Base-by-base conservation (phyloP, 92 coral and sea anemone genomes). In the Porites divaricata region DNA sequence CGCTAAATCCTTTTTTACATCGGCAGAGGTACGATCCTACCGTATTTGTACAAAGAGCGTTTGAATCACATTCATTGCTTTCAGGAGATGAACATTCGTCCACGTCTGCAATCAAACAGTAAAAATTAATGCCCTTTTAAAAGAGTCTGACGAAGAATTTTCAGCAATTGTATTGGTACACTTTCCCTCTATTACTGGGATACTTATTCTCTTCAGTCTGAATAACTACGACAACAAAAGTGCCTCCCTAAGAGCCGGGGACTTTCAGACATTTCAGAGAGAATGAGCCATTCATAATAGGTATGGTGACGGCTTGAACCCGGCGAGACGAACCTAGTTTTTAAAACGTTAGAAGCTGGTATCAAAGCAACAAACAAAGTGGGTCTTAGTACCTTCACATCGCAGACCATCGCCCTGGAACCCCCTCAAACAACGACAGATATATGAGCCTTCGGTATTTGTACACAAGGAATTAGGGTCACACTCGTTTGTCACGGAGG, bases 381-480 rank as follows among this genome's bases (percentile, higher is more conserved):
- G 17, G 35, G 56, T 9, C 90, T 48, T 80, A 90, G 45, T 35
- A 35, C 96, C 90, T 84, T 63, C 25, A 72, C 96, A 93, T 4
- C 17, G 19, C 9, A 50, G 48, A 6, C 95, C 93, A 84, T 87
- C 85, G 0, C 94, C 94, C 15, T 72, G 62, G 64, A 23, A 91
- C 16, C 95, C 95, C 26, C 25, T 75, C 7, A n/a, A 56, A 76
- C 97, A 93, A 8, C 63, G 63, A 48, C 98, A 93, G 28, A 64
- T 50, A 63, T 89, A 92, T 1, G 91, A 81, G 14, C 98, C 98
- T 48, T 72, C 76, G 5, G 88, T 90, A 82, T 95, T 92, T 7
- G 84, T 81, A 50, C 93, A 92, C 52, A 73, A 53, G 11, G 95
- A 85, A 41, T 81, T 84, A 1, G 69, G 12, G 76, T 90, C 81